These are phyloP conservation scores for Diacarnus erythraeanus DNA, from an alignment of 37 sponge, comb jelly and placozoan genomes.

Conservation along the genomic window DNA sequence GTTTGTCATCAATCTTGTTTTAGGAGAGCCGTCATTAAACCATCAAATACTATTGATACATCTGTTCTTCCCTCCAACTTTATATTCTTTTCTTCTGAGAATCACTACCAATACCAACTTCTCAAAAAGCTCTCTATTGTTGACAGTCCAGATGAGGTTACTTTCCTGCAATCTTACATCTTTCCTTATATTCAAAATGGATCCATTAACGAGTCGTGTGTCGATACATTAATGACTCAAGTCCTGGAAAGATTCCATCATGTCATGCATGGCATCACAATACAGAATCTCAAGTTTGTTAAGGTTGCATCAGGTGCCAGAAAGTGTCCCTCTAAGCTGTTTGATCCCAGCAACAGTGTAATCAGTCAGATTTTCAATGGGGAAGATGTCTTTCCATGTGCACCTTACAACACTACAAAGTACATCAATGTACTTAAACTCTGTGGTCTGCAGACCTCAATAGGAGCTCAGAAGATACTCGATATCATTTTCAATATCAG, in stretches of 20 bases:
- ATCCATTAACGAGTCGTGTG: neutral
- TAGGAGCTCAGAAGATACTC: conserved; percentile 31
- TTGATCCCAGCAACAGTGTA: conserved; percentile 19
- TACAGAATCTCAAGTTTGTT: conserved; percentile 16
- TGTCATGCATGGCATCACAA: neutral
- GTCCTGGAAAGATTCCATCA: conserved; percentile 17
- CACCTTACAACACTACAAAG: conserved; percentile 30
- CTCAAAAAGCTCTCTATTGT: conserved; percentile 7
- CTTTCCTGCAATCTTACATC: conserved; percentile 9
- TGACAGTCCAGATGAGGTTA: conserved; percentile 4
- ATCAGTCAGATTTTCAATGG: conserved; percentile 18
- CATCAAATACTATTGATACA: neutral
- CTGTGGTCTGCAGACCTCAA: conserved; percentile 28
- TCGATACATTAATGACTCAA: conserved; percentile 21
- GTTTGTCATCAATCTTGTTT: neutral
- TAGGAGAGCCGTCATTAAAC: conserved; percentile 23
- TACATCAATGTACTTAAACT: neutral
- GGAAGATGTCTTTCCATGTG: conserved; percentile 52
- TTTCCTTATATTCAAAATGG: conserved; percentile 31
- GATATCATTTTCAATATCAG: conserved; percentile 34
- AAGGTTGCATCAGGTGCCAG: neutral
- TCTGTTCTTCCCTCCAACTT: conserved; percentile 12
- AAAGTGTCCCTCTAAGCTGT: conserved; percentile 8
- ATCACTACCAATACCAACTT: conserved; percentile 9
- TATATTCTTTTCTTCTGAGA: neutral